Base-by-base conservation (phyloP, 2,113 vertebrate species). In the Bubalus kerabau region DNA sequence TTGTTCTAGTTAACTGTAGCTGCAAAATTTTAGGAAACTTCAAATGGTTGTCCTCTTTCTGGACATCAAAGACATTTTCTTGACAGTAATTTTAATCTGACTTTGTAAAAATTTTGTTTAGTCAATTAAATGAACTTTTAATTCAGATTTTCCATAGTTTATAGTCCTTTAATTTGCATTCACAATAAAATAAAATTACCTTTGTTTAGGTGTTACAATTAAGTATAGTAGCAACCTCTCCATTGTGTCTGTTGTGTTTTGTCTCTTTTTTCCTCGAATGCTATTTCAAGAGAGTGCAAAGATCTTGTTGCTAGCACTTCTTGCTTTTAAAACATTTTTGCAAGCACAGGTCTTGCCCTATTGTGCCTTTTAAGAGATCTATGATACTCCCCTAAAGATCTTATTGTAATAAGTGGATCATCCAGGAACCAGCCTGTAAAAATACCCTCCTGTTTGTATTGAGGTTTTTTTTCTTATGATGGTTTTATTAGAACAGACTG, bases 51-150 rank as follows among this genome's bases (percentile, higher is more conserved):
- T 7, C 71, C 56, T 86, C 13, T 83, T 97, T 76, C 32, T 95
- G 62, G 57, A 78, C 74, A 88, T 93, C 89, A 94, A 59, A 90
- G 43, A 54, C n/a, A 23, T 54, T 71, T 96, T 95, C 94, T 93
- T 95, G 52, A 56, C 52, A 95, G 14, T 92, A 50, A 94, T 84
- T 96, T 97, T 94, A 89, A 80, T 46, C 62, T 92, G 36, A 86
- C 60, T 97, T 91, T 71, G 67, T 83, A 90, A 88, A 93, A 90
- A 67, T 46, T 86, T 87, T 96, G 57, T n/a, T 94, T 2, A 48
- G 46, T 67, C 40, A 89, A 26, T 76, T 87, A 88, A 94, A 48
- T 28, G 43, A 64, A 81, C 81, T 67, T 95, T 97, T 81, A 81
- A 91, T 40, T 97, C 88, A 87, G 43, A 76, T 91, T 95, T 96